Evolutionary conservation across 2,113 vertebrate species (phyloP), one percentile per base, ranked within the genome.

Genomic region (Nothobranchius kuhntae): DNA sequence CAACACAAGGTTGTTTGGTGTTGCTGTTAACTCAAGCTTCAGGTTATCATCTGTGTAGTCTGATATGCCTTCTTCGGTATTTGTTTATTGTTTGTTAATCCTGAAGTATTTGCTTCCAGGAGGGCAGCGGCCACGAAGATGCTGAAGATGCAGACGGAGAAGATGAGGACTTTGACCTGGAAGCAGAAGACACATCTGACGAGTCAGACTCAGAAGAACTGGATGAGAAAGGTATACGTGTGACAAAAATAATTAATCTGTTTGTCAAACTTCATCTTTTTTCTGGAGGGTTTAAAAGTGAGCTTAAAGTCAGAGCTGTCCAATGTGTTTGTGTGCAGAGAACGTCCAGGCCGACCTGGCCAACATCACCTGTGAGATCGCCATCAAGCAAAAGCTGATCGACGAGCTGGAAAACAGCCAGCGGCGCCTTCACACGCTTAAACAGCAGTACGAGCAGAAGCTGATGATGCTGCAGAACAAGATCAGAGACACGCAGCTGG

Each of bases 341-440:
- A 95, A 94, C 77, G 95, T 96, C 78, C 97, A 99, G 68, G 96
- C 95, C 3, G 97, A 99, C 87, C 85, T 99, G 89, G 98, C 98
- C 81, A 98, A 98, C 83, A 98, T 99, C 86, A 99, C 98, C 15
- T 99, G 98, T 83, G 98, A 99, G 94, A 99, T 99, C 85, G 98
- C 96, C 72, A 99, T 99, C 86, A 99, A 99, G 89, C 98, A 99
- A 87, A 98, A 99, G 80, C 92, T 99, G 75, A 99, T 99, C 50
- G 98, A 99, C 71, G 98, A 99, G 78, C 91, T 99, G 52, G 98
- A 99, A 87, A 99, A 99, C 87, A 99, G 98, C 90, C 98, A 99
- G 89, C 90, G 95, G 61, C 94, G 98, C 15, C 86, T 99, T 53
- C 96, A 99, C 83, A 98, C 97, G 0, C 93, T 99, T 59, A 99